Percentiles rank a stretch among this genome's conserved stretches.
Conservation (phyloP, 2,113 vertebrate species). For the Lepus timidus region DNA sequence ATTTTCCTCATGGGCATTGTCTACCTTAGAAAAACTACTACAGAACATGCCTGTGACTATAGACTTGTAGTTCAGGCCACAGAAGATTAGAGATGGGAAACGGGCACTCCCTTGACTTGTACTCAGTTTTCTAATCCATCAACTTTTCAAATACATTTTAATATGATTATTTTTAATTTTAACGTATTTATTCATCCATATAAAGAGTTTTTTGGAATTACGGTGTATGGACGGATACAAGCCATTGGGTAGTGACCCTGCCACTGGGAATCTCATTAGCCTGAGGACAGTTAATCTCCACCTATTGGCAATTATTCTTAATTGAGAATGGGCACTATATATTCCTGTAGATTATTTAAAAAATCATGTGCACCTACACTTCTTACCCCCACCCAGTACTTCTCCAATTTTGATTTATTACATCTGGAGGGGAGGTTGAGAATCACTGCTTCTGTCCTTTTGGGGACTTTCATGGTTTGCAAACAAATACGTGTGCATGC, state of each 20-base stretch:
- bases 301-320: not conserved
- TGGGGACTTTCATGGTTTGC: not conserved
- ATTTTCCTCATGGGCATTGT: too few relatives aligned
- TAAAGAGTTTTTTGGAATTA: not conserved
- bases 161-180: slow-evolving; percentile 32
- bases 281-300: not conserved
- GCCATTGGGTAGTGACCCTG: not conserved
- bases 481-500: not conserved
- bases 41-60: too few relatives aligned
- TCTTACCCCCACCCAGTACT: not conserved
- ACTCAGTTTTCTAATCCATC: slow-evolving; percentile 28
- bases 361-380: not conserved
- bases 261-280: not conserved
- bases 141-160: slow-evolving; percentile 16
- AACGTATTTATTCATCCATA: not conserved
- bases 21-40: too few relatives aligned
- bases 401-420: slow-evolving; percentile 25
- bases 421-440: not conserved
- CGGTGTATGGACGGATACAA: not conserved
- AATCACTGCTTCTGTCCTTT: slow-evolving; percentile 16
- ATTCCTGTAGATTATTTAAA: not conserved
- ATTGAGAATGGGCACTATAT: too few relatives aligned
- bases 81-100: too few relatives aligned
- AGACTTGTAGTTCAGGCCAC: too few relatives aligned
- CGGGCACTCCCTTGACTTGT: too few relatives aligned